A percentile compares a stretch with the other conserved stretches of the same genome.
Evolutionary conservation across 2,113 vertebrate genomes (phyloP).

Genomic region (Ancistrus triradiatus): DNA sequence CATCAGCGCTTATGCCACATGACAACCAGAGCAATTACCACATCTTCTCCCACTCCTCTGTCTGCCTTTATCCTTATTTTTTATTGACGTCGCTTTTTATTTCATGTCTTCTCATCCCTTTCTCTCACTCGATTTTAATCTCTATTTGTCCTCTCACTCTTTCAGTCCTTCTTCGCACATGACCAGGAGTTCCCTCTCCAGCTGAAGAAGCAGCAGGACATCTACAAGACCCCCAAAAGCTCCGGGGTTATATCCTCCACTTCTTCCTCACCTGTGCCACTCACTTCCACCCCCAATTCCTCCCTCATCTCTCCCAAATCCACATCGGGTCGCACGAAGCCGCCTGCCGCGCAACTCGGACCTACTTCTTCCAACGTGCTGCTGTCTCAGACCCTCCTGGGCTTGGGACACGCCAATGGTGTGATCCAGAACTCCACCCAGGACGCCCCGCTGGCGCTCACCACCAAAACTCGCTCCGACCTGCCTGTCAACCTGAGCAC

Average conservation of each 20-base stretch:
- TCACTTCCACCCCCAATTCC: conserved; percentile 32
- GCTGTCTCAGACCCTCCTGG: conserved; percentile 37
- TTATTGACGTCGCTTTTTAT: not conserved
- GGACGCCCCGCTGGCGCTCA: conserved; percentile 55
- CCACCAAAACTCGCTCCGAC: conserved; percentile 70
- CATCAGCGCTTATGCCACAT: conserved; percentile 63
- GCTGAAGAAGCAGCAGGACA: conserved; percentile 83
- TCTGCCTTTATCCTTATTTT: conserved; percentile 39
- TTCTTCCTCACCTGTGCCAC: conserved; percentile 48
- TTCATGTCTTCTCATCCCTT: conserved; percentile 7
- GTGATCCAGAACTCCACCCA: conserved; percentile 39
- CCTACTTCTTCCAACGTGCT: conserved; percentile 46
- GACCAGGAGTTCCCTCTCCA: conserved; percentile 88
- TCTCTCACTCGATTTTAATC: conserved; percentile 12
- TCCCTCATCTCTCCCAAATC: conserved; percentile 68
- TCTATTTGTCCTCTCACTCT: conserved; percentile 43
- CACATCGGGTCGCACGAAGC: conserved; percentile 72
- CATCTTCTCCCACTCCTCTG: conserved; percentile 54
- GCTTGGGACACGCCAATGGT: conserved; percentile 36
- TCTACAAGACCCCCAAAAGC: conserved; percentile 85
- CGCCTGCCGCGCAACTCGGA: conserved; percentile 73
- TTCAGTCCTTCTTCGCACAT: conserved; percentile 67
- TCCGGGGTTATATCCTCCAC: conserved; percentile 71
- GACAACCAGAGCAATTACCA: conserved; percentile 69
- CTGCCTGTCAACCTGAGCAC: conserved; percentile 88